phyloP scores from a whole-genome alignment of 2,113 vertebrate genomes.

The Papio anubis region DNA sequence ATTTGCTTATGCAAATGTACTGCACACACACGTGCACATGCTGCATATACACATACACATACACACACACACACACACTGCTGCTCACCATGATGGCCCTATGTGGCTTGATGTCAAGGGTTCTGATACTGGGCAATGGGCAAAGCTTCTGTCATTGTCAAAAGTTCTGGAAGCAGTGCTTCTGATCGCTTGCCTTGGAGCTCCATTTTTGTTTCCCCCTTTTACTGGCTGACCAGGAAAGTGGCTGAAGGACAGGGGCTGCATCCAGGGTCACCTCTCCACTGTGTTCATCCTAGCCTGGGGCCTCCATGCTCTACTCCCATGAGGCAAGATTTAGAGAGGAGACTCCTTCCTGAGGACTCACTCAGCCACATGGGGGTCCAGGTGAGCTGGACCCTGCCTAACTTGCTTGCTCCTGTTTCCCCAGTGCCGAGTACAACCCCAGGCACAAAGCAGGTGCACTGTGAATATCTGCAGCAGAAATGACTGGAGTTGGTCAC shows the following conservation, averaged over 20 bases:
- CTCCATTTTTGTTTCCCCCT: background rate
- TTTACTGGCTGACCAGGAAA: background rate
- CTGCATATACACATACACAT: background rate
- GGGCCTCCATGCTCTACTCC: background rate
- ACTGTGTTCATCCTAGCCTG: accelerated
- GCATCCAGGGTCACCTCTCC: background rate
- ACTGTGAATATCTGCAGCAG: background rate
- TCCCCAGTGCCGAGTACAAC: background rate
- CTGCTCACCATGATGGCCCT: background rate
- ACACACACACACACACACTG: no score
- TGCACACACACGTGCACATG: background rate
- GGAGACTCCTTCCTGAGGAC: background rate
- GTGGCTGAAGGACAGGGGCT: background rate
- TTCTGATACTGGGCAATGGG: background rate
- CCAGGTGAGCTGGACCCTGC: background rate
- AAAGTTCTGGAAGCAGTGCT: background rate
- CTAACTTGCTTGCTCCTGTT: background rate
- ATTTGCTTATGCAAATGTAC: background rate
- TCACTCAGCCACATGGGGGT: background rate
- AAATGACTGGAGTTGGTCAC: background rate
- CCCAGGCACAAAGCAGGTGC: background rate
- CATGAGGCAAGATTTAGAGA: accelerated
- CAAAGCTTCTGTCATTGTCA: background rate
- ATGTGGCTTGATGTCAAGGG: background rate
- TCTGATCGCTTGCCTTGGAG: background rate